These are phyloP conservation scores for Atractosteus spatula DNA, from an alignment of 2,113 vertebrate species.

Conservation along the genomic window DNA sequence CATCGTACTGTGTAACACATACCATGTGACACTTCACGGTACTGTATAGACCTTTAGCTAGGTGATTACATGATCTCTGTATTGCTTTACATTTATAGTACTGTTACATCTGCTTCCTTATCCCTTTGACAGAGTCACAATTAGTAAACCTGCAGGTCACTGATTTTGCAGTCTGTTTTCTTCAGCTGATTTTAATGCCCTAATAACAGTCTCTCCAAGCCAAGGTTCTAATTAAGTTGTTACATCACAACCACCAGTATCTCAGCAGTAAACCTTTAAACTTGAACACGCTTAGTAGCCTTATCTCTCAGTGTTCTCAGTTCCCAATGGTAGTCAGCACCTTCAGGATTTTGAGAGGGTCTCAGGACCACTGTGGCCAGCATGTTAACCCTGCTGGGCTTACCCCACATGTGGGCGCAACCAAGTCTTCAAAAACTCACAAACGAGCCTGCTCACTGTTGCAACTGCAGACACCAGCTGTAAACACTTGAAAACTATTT, in stretches of 20 bases:
- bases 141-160: background rate
- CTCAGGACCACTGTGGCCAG: too few relatives aligned
- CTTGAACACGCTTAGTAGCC: background rate
- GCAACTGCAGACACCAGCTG: conserved; percentile 12
- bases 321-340: background rate
- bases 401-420: background rate
- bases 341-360: too few relatives aligned
- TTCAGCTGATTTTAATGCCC: background rate
- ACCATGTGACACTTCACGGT: too few relatives aligned
- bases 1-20: too few relatives aligned
- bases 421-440: background rate
- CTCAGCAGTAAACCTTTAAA: background rate
- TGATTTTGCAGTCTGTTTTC: background rate
- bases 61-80: too few relatives aligned
- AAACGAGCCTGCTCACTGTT: conserved; percentile 19
- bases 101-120: too few relatives aligned
- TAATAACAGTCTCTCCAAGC: background rate
- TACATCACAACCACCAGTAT: background rate
- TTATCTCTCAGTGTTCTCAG: background rate
- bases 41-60: too few relatives aligned
- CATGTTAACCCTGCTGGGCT: background rate
- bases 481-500: conserved; percentile 4
- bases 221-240: background rate
- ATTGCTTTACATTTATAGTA: too few relatives aligned
- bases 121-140: too few relatives aligned